These are phyloP conservation scores for Lathronympha strigana DNA, from an alignment of 2,888 invertebrate species.

Conservation along the genomic window DNA sequence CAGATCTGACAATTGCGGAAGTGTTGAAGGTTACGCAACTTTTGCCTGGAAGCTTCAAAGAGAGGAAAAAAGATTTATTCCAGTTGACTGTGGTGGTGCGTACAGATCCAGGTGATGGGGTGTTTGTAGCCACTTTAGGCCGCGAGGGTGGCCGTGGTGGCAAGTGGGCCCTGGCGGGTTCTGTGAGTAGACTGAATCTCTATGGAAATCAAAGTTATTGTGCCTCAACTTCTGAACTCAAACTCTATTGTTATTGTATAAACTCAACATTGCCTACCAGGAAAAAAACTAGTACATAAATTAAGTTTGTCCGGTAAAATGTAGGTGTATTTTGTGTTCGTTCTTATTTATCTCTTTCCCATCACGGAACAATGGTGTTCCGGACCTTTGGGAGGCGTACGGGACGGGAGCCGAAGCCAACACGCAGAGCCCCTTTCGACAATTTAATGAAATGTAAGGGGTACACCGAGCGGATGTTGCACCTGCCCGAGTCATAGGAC, in stretches of 20 bases:
- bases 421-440: too few relatives aligned
- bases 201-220: conserved; percentile 4
- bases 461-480: too few relatives aligned
- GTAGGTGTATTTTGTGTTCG: too few relatives aligned
- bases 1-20: neutral
- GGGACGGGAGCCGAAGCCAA: too few relatives aligned
- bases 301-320: too few relatives aligned
- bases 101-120: neutral
- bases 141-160: conserved; percentile 3
- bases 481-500: too few relatives aligned
- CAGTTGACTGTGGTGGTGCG: neutral
- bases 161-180: neutral
- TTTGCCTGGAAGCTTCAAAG: neutral
- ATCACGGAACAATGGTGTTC: too few relatives aligned
- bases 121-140: neutral
- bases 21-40: neutral
- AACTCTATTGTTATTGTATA: conserved; percentile 4
- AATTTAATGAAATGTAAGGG: too few relatives aligned
- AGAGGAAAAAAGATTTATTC: neutral
- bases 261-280: neutral
- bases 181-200: neutral
- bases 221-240: neutral
- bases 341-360: too few relatives aligned
- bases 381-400: too few relatives aligned
- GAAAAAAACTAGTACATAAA: too few relatives aligned